Evolutionary conservation across 1,140 invertebrate species (phyloP), one percentile per base, ranked within the genome.

Genomic region (Nixonia krombeini): DNA sequence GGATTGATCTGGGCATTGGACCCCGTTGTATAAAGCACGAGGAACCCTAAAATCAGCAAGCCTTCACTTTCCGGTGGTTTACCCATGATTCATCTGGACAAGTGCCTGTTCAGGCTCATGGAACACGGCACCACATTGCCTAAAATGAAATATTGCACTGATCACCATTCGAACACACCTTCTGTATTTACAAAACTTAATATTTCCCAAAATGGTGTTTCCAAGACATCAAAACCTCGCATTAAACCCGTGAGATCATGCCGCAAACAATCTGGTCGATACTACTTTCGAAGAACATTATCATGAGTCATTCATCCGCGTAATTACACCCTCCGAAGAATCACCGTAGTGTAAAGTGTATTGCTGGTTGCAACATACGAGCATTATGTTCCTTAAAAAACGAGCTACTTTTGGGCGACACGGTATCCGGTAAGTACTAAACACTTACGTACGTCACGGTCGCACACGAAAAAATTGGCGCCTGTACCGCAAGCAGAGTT

Each of bases 11-110:
- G 79, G 26, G 58, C 58, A 8, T 57, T 49, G 9, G 45, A 61
- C 18, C 49, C 44, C 18, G 75, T 29, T 2, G 29, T 55, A 17
- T 51, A 70, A 2, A 82, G 37, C 12, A 70, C 45, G 35, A 81
- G 50, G 17, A 80, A 69, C 18, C 71, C 49, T 26, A 72, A 42
- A 52, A 76, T 41, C 28, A 80, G 53, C 26, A 76, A 46, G 28
- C 74, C 72, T 74, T 75, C 74, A 75, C 74, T 77, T 72, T 78
- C 74, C 56, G 75, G 72, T 73, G 76, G 68, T 38, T 76, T 80
- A 74, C 74, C 67, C 84, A 85, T 85, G 47, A 78, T 76, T 81
- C 81, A 83, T 83, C 62, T 74, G 75, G 47, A 73, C 70, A 67
- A 68, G 65, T 47, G 52, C 41, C 50, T 56, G 18, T 28, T 69